phyloP scores from a whole-genome alignment of 2,888 invertebrate genomes.

The Drosophila multiciliata region DNA sequence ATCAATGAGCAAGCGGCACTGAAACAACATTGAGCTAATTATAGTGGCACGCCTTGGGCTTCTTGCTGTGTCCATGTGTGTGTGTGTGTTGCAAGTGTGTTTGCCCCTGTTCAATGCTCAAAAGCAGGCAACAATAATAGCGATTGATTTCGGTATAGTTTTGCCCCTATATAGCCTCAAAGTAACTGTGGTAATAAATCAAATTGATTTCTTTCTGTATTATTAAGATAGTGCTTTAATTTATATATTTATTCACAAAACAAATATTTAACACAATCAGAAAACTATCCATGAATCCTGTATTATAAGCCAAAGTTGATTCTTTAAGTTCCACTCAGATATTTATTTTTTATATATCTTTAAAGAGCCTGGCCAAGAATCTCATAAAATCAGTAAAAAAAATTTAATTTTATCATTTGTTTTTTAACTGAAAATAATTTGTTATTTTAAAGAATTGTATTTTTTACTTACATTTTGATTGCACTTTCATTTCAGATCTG shows the following conservation, averaged over 20 bases:
- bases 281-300: not conserved
- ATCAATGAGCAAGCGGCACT: conserved; percentile 57
- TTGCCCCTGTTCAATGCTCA: conserved; percentile 21
- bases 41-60: conserved; percentile 70
- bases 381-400: not conserved
- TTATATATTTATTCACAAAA: not conserved
- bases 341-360: not conserved
- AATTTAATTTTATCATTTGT: not conserved
- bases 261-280: not conserved
- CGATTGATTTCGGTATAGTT: conserved; percentile 59
- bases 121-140: conserved; percentile 66
- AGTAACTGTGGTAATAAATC: conserved; percentile 1
- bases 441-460: not conserved
- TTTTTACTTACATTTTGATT: not conserved
- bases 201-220: not conserved
- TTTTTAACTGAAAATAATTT: not conserved
- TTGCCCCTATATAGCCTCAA: conserved; percentile 1
- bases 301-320: not conserved
- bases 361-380: not conserved
- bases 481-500: conserved; percentile 89
- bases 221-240: not conserved
- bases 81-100: conserved; percentile 5
- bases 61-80: conserved; percentile 13
- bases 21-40: conserved; percentile 59
- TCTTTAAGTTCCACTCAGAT: not conserved